These are phyloP conservation scores for Turritopsis rubra DNA, from an alignment of 30 jellyfish, hydroid and myxozoan species.

Conservation along the genomic window DNA sequence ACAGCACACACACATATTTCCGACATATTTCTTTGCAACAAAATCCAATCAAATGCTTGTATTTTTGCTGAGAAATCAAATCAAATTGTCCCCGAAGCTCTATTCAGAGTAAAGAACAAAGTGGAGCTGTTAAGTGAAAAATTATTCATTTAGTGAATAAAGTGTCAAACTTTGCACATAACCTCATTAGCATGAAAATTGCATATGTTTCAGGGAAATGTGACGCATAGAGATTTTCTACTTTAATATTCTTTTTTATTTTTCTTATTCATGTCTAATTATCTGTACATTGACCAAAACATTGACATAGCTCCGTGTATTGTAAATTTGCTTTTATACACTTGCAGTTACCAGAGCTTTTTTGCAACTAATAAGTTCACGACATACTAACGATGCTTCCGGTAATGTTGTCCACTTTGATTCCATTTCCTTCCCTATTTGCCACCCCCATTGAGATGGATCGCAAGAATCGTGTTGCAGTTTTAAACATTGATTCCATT, in stretches of 20 bases:
- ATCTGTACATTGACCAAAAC: background rate
- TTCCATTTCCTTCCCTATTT: background rate
- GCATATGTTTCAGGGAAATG: too few relatives aligned
- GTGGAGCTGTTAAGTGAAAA: too few relatives aligned
- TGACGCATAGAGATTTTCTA: background rate
- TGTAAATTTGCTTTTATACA: background rate
- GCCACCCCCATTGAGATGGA: background rate
- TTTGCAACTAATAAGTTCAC: constrained; percentile 3
- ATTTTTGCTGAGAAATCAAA: too few relatives aligned
- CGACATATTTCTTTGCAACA: too few relatives aligned
- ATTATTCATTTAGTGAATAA: too few relatives aligned
- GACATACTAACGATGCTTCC: background rate
- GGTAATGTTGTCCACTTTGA: background rate
- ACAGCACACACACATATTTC: too few relatives aligned
- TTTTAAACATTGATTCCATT: background rate
- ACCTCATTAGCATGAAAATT: too few relatives aligned
- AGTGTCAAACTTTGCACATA: too few relatives aligned
- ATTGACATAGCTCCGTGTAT: background rate
- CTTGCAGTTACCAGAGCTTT: background rate
- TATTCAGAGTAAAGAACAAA: too few relatives aligned
- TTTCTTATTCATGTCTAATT: too few relatives aligned
- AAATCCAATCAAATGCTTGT: too few relatives aligned
- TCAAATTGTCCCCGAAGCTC: too few relatives aligned
- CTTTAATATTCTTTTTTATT: background rate
- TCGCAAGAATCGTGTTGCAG: background rate